Evolutionary conservation across 35 echinoderm and acorn worm species (phyloP).

Genomic region (Apostichopus californicus): DNA sequence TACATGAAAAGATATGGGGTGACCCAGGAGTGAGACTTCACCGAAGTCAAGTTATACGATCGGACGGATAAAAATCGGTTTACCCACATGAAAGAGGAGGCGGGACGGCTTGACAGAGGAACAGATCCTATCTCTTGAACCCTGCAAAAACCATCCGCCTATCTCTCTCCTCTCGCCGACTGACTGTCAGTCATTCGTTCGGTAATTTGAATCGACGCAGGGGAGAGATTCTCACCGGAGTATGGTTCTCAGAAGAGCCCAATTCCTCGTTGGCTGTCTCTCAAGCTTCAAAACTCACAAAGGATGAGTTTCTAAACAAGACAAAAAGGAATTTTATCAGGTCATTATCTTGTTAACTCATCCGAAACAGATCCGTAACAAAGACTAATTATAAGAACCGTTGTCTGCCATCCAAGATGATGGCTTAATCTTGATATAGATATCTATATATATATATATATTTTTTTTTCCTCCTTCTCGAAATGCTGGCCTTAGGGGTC

Average conservation of each 20-base stretch:
- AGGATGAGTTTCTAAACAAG: not conserved
- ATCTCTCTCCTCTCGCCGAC: not conserved
- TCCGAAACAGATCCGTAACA: not conserved
- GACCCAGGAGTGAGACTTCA: not conserved
- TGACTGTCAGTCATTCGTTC: not conserved
- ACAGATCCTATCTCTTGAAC: slow-evolving; percentile 17
- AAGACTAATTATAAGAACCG: not conserved
- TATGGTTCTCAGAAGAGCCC: not conserved
- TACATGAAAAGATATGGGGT: not conserved
- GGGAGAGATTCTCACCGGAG: not conserved
- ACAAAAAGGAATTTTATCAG: slow-evolving; percentile 28
- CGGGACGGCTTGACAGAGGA: not conserved
- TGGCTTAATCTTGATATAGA: too few species aligned
- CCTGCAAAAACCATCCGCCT: not conserved
- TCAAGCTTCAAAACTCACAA: not conserved
- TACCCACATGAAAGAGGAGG: too few species aligned
- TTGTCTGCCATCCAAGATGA: too few species aligned
- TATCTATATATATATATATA: too few species aligned
- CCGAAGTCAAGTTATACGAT: too few species aligned
- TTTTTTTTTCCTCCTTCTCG: too few species aligned
- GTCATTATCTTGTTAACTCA: slow-evolving; percentile 32
- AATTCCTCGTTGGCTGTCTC: not conserved
- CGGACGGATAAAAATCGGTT: too few species aligned
- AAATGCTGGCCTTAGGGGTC: too few species aligned
- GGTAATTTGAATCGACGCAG: slow-evolving; percentile 31